Conservation (phyloP, 2,888 invertebrate genomes). For the Adela reaumurella region DNA sequence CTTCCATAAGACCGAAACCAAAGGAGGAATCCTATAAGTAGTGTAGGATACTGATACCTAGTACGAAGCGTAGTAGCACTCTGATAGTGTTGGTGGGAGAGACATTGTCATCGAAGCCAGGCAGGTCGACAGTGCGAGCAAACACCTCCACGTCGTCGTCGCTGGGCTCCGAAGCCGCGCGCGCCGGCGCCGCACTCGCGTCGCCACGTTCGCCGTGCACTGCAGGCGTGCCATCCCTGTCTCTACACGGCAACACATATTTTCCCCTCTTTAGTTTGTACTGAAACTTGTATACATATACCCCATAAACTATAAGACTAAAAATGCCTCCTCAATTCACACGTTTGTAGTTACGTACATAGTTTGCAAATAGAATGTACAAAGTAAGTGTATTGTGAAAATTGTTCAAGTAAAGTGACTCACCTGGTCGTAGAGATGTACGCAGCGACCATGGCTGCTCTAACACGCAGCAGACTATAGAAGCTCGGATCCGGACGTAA, state of each 20-base stretch:
- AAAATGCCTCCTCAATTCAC: too few species aligned
- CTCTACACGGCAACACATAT: too few species aligned
- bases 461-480: conserved; percentile 31
- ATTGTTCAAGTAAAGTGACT: too few species aligned
- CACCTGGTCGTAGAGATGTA: conserved; percentile 32
- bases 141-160: conserved; percentile 72
- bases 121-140: conserved; percentile 71
- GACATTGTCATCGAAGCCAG: conserved; percentile 80
- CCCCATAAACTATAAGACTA: too few species aligned
- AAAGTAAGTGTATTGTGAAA: too few species aligned
- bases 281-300: too few species aligned
- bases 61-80: conserved; percentile 64
- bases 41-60: conserved; percentile 57
- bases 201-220: neutral
- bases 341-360: too few species aligned
- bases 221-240: conserved; percentile 2
- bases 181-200: conserved; percentile 24
- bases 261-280: too few species aligned
- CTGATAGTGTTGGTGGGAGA: conserved; percentile 74
- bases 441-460: conserved; percentile 41
- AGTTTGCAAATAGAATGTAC: too few species aligned
- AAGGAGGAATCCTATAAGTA: too few species aligned
- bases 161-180: conserved; percentile 62
- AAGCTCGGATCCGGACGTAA: conserved; percentile 38
- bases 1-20: too few species aligned